phyloP scores from a whole-genome alignment of 2,797 vertebrate species.

The Amblyopsis hoosieri region DNA sequence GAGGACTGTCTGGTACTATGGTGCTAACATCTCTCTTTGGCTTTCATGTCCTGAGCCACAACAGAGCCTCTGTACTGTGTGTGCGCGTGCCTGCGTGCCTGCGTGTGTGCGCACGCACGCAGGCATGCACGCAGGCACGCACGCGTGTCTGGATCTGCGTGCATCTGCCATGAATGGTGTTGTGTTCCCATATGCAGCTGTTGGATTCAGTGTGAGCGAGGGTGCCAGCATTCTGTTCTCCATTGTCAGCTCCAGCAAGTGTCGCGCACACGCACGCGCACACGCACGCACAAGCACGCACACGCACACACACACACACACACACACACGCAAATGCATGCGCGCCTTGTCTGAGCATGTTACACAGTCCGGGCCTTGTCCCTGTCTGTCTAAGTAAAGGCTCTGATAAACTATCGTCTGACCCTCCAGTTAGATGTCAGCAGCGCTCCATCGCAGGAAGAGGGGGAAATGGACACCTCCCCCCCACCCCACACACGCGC shows the following conservation, averaged over 20 bases:
- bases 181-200: slow-evolving; percentile 68
- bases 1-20: slow-evolving; percentile 52
- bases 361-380: slow-evolving; percentile 38
- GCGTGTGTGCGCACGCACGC: slow-evolving; percentile 8
- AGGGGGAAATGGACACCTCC: neutral
- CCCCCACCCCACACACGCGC: no score
- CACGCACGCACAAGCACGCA: no score
- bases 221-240: slow-evolving; percentile 35
- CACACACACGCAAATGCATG: slow-evolving; percentile 1
- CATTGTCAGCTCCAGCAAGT: slow-evolving; percentile 36
- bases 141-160: slow-evolving; percentile 35
- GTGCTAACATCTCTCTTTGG: slow-evolving; percentile 56
- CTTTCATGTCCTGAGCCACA: slow-evolving; percentile 63
- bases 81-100: slow-evolving; percentile 39
- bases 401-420: slow-evolving; percentile 64
- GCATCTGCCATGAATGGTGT: slow-evolving; percentile 63
- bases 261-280: neutral
- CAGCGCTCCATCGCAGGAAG: slow-evolving; percentile 66
- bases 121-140: neutral
- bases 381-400: slow-evolving; percentile 46
- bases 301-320: neutral
- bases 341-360: slow-evolving; percentile 33
- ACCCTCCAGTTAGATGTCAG: slow-evolving; percentile 61
- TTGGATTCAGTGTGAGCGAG: slow-evolving; percentile 48
- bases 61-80: slow-evolving; percentile 61